phyloP scores from a whole-genome alignment of 1,140 invertebrate species.

The Drosophila bipectinata region DNA sequence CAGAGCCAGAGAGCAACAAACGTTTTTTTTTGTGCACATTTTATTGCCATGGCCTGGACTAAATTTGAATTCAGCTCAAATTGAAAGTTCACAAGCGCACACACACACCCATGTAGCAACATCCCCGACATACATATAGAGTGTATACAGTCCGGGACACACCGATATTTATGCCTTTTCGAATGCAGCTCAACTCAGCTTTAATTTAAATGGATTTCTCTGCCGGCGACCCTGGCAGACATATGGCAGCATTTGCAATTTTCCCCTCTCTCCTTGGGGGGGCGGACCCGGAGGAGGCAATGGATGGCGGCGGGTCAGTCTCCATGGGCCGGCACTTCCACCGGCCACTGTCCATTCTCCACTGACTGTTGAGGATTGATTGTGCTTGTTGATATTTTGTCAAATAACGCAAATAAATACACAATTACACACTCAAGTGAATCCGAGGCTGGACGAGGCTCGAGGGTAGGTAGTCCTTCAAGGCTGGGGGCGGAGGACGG shows the following conservation, averaged over 20 bases:
- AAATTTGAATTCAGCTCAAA: constrained; percentile 82
- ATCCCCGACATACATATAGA: constrained; percentile 22
- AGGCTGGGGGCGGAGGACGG: background rate
- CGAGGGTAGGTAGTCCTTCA: background rate
- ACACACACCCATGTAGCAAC: constrained; percentile 13
- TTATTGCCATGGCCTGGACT: constrained; percentile 70
- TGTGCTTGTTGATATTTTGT: constrained; percentile 82
- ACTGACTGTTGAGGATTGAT: constrained; percentile 74
- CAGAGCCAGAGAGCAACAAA: constrained; percentile 27
- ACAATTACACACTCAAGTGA: constrained; percentile 83
- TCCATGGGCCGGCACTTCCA: constrained; percentile 22
- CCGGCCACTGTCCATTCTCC: constrained; percentile 24
- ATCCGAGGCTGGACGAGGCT: constrained; percentile 19
- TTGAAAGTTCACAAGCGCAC: constrained; percentile 74
- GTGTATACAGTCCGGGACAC: constrained; percentile 15
- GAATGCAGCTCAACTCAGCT: constrained; percentile 81
- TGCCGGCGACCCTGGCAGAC: constrained; percentile 55
- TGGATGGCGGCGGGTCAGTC: constrained; percentile 27
- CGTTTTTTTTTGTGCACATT: constrained; percentile 48
- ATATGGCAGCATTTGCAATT: constrained; percentile 79
- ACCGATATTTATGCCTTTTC: constrained; percentile 78
- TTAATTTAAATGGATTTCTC: constrained; percentile 82
- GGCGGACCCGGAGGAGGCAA: constrained; percentile 1
- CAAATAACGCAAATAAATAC: constrained; percentile 83
- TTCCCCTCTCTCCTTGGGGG: constrained; percentile 12